Conservation (phyloP, 2,797 vertebrate genomes). For the Scyliorhinus canicula region DNA sequence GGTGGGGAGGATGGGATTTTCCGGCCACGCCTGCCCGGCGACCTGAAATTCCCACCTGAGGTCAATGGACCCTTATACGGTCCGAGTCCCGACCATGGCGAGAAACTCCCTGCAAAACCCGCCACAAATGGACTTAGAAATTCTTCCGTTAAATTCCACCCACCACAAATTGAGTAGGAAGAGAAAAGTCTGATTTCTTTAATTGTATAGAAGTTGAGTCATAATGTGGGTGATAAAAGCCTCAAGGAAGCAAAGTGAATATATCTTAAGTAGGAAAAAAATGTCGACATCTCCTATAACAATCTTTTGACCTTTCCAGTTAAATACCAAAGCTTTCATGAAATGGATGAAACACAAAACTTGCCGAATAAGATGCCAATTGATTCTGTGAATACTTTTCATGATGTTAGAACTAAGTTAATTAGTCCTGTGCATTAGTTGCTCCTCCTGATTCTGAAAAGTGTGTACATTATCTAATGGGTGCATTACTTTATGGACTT, state of each 20-base stretch:
- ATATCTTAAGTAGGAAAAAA: not conserved
- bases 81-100: no score
- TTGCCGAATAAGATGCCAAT: not conserved
- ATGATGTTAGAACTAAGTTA: not conserved
- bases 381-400: not conserved
- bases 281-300: not conserved
- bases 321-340: not conserved
- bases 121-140: no score
- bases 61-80: no score
- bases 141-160: no score
- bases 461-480: not conserved
- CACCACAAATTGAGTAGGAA: not conserved
- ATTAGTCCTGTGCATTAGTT: not conserved
- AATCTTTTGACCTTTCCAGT: not conserved
- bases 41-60: no score
- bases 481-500: not conserved
- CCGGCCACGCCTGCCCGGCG: no score
- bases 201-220: not conserved
- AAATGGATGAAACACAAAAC: not conserved
- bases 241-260: not conserved
- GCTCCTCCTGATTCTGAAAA: not conserved
- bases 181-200: slow-evolving; percentile 4
- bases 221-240: not conserved
- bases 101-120: no score
- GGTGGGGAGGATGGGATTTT: no score